Percentiles rank a stretch among this genome's conserved stretches.
Evolutionary conservation across 2,888 invertebrate genomes (phyloP).

Genomic region (Dynastes tityus): DNA sequence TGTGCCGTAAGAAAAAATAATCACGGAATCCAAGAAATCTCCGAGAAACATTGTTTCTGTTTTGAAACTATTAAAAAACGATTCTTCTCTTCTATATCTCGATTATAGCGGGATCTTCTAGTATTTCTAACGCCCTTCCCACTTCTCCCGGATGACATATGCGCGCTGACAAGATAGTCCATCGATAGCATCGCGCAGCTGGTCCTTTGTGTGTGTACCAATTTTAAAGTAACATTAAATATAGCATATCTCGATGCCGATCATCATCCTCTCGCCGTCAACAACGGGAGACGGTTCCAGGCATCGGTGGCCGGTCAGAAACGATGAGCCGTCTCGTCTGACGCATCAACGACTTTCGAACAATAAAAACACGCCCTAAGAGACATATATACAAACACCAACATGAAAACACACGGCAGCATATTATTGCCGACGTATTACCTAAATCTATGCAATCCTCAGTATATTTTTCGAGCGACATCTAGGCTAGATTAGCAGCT

Average conservation of each 20-base stretch:
- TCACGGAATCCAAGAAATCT: too few relatives aligned
- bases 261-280: slow-evolving; percentile 52
- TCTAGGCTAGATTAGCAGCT: too few relatives aligned
- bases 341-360: background rate
- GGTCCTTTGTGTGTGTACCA: slow-evolving; percentile 65
- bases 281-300: background rate
- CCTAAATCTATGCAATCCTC: too few relatives aligned
- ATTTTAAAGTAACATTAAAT: slow-evolving; percentile 68
- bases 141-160: slow-evolving; percentile 64
- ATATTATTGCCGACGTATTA: too few relatives aligned
- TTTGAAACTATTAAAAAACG: too few relatives aligned
- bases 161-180: slow-evolving; percentile 66
- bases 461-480: too few relatives aligned
- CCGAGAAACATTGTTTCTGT: too few relatives aligned
- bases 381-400: background rate
- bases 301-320: background rate
- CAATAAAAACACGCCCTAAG: background rate
- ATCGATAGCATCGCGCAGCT: slow-evolving; percentile 68
- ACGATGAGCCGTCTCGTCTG: background rate
- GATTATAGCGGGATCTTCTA: background rate
- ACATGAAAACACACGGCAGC: too few relatives aligned
- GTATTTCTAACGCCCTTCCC: slow-evolving; percentile 1
- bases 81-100: too few relatives aligned
- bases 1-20: too few relatives aligned
- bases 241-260: slow-evolving; percentile 62